Base-by-base conservation (phyloP, 2,113 vertebrate species). In the Indicator indicator region DNA sequence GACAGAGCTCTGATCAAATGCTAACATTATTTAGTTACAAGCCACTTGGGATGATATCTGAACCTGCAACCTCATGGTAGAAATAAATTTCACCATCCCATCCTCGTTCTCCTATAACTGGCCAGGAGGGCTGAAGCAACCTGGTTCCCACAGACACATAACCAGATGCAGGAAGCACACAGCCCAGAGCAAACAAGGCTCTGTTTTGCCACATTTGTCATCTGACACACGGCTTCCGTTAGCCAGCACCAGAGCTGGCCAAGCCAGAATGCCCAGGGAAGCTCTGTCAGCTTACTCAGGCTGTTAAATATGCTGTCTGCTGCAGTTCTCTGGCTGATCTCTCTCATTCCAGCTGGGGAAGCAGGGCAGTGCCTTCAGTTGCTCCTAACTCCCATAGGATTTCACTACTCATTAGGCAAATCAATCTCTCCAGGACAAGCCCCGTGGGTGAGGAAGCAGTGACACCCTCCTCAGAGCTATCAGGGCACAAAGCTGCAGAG, bases 101-200 rank as follows among this genome's bases (percentile, higher is more conserved):
- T 63, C 38, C 2, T 0, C 70, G 11, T 55, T 88, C 65, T 72
- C 58, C 50, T 15, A 4, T 36, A 64, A 67, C 4, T 69, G 64
- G 13, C 50, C 72, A 90, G 73, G 80, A 90, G 56, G 65, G 16
- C n/a, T 83, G 64, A 30, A 89, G 63, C 83, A 92, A 79, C 58
- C 69, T 50, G 46, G 78, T 86, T 93, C 77, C 85, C 87, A 80
- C 62, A 92, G 86, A 48, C 58, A 73, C 20, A 40, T 72, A 60
- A 88, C 86, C 56, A 76, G 70, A 81, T 67, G 69, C 90, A 95
- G 83, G 84, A 94, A 96, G 36, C 33, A 9, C 36, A 56, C 23
- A 58, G 63, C 50, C 58, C 55, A 84, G 73, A 77, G 63, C 26
- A 78, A 80, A 85, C 60, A 90, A 52, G 0, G 0, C 14, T 33